Conservation (phyloP, 2,797 vertebrate genomes). For the Setipinna tenuifilis region DNA sequence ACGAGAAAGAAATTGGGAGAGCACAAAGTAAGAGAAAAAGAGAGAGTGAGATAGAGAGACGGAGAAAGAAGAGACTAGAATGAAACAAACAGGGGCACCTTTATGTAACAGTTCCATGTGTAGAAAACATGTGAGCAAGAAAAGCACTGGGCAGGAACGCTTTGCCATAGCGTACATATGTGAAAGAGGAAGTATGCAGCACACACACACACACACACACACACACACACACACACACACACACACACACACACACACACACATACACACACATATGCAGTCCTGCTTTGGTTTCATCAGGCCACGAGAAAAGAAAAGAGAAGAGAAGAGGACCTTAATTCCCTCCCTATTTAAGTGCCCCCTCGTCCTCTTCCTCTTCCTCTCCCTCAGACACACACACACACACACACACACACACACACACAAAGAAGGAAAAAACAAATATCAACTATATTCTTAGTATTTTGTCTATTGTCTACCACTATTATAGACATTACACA, state of each 20-base stretch:
- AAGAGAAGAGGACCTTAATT: too few species aligned
- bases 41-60: too few species aligned
- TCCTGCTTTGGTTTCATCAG: too few species aligned
- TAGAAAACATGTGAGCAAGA: background rate
- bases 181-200: background rate
- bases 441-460: background rate
- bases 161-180: background rate
- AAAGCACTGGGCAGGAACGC: background rate
- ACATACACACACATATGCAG: background rate
- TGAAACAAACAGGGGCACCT: background rate
- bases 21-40: too few species aligned
- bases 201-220: background rate
- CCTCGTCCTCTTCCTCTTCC: too few species aligned
- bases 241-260: background rate
- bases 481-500: background rate
- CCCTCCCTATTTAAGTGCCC: too few species aligned
- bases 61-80: too few species aligned
- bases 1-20: background rate
- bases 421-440: background rate
- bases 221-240: background rate
- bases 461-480: background rate
- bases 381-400: background rate
- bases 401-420: slow-evolving; percentile 13
- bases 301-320: too few species aligned
- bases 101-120: background rate